Evolutionary conservation across 1,140 invertebrate genomes (phyloP), one percentile per base, ranked within the genome.

Genomic region (Magallana angulata): DNA sequence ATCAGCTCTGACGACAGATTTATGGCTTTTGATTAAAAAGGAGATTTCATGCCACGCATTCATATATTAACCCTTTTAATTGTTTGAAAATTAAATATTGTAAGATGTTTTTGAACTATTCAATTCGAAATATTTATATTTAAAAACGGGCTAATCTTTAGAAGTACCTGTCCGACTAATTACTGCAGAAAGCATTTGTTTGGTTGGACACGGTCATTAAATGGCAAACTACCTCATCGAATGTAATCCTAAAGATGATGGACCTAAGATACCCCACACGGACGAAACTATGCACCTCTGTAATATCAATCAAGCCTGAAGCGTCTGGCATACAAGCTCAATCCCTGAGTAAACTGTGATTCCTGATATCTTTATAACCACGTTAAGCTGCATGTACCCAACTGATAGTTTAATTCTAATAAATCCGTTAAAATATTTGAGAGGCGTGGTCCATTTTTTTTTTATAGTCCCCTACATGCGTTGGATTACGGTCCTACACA

Each of bases 1-100:
- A 24, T 24, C 8, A 36, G 18, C 3, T 7, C 12, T 76, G 68
- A 71, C 64, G 68, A 71, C 64, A 76, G 8, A 30, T 76, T 76
- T 76, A 76, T 76, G 24, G 68, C 68, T 30, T 30, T 76, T 76
- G 24, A 76, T 12, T 12, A 30, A 76, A 30, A 71, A 71, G 64
- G 30, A 11, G 18, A 9, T 76, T 76, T 36, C 36, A 12, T 76
- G 36, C 68, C 36, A 48, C 36, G 36, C 36, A 48, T 1, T 48
- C 5, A 48, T 48, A 48, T 48, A 48, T 48, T 48, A 16, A 64
- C 60, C 18, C 36, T 76, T 76, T 12, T 30, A 12, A 30, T 12
- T 76, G 24, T 76, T 4, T 76, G 24, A 12, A 76, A 76, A 24
- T 36, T 5, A 30, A 1, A 76, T 76, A 76, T 9, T 9, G 7